These are phyloP conservation scores for Bombus confusus DNA, from an alignment of 1,140 invertebrate genomes.

Conservation along the genomic window DNA sequence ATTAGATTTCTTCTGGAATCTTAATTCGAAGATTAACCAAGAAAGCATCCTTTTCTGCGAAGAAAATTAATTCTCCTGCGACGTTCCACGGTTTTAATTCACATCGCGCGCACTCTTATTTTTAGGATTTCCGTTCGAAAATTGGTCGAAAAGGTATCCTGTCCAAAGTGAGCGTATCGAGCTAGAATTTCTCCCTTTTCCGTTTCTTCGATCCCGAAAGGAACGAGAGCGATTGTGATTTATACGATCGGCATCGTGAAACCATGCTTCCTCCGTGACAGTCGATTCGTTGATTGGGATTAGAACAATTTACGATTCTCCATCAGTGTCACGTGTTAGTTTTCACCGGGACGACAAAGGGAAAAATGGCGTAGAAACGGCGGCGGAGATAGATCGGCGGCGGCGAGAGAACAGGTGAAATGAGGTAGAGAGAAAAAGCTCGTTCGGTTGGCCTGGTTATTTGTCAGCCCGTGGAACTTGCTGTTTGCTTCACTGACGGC, in stretches of 20 bases:
- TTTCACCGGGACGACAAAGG: conserved; percentile 20
- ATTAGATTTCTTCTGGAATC: neutral
- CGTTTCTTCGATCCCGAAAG: neutral
- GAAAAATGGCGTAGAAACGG: conserved; percentile 19
- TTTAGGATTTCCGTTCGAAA: too few species aligned
- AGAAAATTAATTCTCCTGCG: too few species aligned
- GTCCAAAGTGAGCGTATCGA: too few species aligned
- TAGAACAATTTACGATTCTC: neutral
- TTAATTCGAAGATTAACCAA: neutral
- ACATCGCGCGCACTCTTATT: too few species aligned
- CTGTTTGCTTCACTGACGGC: conserved; percentile 39
- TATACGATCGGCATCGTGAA: too few species aligned
- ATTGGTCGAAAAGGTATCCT: too few species aligned
- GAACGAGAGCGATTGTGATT: neutral
- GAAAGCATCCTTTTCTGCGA: too few species aligned
- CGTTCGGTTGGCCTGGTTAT: conserved; percentile 30
- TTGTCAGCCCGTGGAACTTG: conserved; percentile 46
- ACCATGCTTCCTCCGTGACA: too few species aligned
- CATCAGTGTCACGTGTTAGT: conserved; percentile 18
- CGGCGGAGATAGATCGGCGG: conserved; percentile 1
- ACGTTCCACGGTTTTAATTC: too few species aligned
- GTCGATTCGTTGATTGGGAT: neutral
- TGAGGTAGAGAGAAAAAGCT: conserved; percentile 13
- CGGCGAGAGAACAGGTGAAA: conserved; percentile 20
- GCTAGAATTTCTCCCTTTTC: neutral